A percentile compares a stretch with the other conserved stretches of the same genome.
phyloP scores from a whole-genome alignment of 2,113 vertebrate species.

The Pluvianellus socialis region DNA sequence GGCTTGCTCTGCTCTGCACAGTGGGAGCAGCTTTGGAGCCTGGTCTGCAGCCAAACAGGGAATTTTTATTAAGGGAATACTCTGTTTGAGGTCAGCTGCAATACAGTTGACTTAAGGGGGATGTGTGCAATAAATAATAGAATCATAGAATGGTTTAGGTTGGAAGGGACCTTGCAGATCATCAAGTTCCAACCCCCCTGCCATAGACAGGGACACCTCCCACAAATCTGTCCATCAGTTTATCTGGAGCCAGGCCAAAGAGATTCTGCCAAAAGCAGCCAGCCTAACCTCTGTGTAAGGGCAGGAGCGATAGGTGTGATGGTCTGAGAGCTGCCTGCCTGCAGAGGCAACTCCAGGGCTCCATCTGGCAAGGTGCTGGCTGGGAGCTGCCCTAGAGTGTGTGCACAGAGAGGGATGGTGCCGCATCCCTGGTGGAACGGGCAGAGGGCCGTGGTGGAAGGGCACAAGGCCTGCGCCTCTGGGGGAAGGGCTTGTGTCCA shows the following conservation, averaged over 20 bases:
- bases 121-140: not conserved
- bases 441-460: not conserved
- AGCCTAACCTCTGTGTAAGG: not conserved
- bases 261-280: not conserved
- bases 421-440: not conserved
- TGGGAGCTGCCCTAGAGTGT: not conserved
- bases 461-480: rapidly evolving
- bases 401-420: not conserved
- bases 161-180: no score
- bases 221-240: not conserved
- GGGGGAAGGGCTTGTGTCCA: not conserved
- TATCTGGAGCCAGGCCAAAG: not conserved
- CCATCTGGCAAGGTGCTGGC: not conserved
- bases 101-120: not conserved
- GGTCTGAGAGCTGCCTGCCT: not conserved
- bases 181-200: no score
- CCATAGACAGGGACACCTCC: no score
- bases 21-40: not conserved
- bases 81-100: not conserved
- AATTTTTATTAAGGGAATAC: not conserved
- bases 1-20: not conserved
- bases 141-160: no score
- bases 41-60: not conserved
- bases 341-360: not conserved
- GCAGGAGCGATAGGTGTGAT: rapidly evolving